Conservation (phyloP, 2,797 vertebrate genomes). For the Austrolebias charrua region DNA sequence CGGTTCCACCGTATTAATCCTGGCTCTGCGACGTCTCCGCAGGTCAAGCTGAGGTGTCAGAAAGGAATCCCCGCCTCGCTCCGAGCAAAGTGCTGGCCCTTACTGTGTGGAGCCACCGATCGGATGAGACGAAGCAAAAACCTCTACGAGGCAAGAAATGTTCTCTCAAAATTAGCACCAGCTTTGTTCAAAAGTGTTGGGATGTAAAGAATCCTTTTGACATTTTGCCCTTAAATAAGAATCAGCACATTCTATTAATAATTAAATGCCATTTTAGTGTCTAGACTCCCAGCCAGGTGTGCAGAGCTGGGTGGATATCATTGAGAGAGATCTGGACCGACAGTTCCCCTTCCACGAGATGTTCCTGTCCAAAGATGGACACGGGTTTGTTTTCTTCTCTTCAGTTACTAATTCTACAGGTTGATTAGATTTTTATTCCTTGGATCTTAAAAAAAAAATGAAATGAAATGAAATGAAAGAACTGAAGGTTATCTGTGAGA, state of each 20-base stretch:
- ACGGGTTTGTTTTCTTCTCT: conserved; percentile 75
- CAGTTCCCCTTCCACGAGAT: conserved; percentile 94
- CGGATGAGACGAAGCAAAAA: conserved; percentile 69
- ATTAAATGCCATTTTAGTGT: conserved; percentile 57
- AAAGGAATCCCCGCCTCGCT: conserved; percentile 89
- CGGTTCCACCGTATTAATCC: not conserved
- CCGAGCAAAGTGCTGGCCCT: conserved; percentile 85
- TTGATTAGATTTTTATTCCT: not conserved
- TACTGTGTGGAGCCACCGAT: conserved; percentile 82
- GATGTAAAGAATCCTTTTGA: not conserved
- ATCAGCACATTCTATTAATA: not conserved
- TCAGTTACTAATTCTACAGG: not conserved
- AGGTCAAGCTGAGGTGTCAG: conserved; percentile 88
- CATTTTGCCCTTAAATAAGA: not conserved
- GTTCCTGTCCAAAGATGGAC: conserved; percentile 88
- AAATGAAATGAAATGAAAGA: too few relatives aligned
- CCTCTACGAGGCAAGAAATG: conserved; percentile 73
- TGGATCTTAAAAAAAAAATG: not conserved
- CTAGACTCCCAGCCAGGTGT: conserved; percentile 78
- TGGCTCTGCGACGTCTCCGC: conserved; percentile 19
- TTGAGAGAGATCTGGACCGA: conserved; percentile 87
- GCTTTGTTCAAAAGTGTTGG: too few relatives aligned
- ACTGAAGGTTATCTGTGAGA: not conserved
- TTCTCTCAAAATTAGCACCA: not conserved
- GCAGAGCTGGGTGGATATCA: conserved; percentile 87